Evolutionary conservation across 2,113 vertebrate species (phyloP), one percentile per base, ranked within the genome.

Genomic region (Macaca fascicularis): DNA sequence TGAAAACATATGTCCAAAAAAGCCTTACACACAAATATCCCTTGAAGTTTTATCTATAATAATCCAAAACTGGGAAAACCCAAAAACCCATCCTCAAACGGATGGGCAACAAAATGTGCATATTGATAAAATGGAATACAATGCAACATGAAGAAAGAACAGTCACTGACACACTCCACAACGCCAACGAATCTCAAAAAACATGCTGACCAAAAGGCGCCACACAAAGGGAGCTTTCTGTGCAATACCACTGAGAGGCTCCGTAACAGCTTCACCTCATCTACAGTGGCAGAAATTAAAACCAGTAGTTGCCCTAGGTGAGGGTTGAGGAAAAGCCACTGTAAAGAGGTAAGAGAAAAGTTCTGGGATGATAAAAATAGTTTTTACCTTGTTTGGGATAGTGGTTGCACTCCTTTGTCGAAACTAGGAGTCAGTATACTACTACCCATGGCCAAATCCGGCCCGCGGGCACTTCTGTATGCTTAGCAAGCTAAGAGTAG

Each of bases 1-100:
- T 48, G 67, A 78, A 88, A 92, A 72, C 57, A 4, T 57, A 67
- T 45, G 8, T 89, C 45, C 17, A 74, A 81, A 96, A 89, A 50
- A 72, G 20, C 8, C 38, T 89, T 93, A 61, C 1, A 85, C 13
- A 95, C 55, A 80, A 85, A 90, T 75, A 90, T 35, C 64, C 35
- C 74, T 90, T 90, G 7, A 70, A 79, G 61, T 55, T 86, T 80
- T 95, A 93, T n/a, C 85, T 93, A 25, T 17, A 69, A 74, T 81
- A 82, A 76, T 8, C 13, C 1, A 8, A 57, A 86, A 61, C 30
- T n/a, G 40, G 48, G 69, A 97, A 97, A 89, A 52, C 59, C 10
- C 48, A 90, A 90, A 43, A 67, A 90, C 30, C 20, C 61, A 81
- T 23, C 3, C 50, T 93, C 74, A 86, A 79, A 74, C 67, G 57